Conservation (phyloP, 2,888 invertebrate genomes). For the Epicampocera succincta region DNA sequence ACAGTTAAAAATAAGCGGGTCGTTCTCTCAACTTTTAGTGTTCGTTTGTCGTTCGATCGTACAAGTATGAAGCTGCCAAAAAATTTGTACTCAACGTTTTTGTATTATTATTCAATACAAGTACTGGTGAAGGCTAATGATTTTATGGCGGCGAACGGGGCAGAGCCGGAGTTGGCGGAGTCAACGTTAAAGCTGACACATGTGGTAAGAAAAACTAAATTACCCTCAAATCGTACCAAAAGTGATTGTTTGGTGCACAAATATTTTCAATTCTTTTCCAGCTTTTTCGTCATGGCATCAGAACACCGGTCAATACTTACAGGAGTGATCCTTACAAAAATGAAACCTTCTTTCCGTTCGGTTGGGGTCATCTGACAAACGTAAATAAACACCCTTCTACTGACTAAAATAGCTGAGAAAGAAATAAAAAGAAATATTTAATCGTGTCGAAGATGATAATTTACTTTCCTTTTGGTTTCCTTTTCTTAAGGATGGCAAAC, state of each 20-base stretch:
- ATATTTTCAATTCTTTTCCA: conserved; percentile 77
- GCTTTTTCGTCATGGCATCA: conserved; percentile 90
- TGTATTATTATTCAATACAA: conserved; percentile 11
- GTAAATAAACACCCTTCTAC: conserved; percentile 83
- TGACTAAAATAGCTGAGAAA: no score
- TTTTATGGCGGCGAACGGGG: not conserved
- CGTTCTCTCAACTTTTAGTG: conserved; percentile 35
- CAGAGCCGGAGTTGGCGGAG: not conserved
- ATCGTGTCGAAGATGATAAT: not conserved
- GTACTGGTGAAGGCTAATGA: conserved; percentile 18
- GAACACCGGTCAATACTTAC: conserved; percentile 87
- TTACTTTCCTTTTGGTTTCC: not conserved
- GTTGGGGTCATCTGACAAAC: conserved; percentile 90
- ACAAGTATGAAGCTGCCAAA: conserved; percentile 50
- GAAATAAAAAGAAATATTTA: not conserved
- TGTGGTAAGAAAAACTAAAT: conserved; percentile 72
- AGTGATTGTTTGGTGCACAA: not conserved
- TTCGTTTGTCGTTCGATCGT: conserved; percentile 25
- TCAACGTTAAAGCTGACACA: conserved; percentile 75
- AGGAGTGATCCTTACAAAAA: conserved; percentile 87
- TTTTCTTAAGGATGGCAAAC: conserved; percentile 84
- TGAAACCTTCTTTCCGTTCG: conserved; percentile 86
- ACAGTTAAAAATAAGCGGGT: not conserved
- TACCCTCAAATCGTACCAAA: not conserved
- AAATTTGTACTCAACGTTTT: conserved; percentile 10